phyloP scores from a whole-genome alignment of 2,797 vertebrate species.

The Caiman crocodilus region DNA sequence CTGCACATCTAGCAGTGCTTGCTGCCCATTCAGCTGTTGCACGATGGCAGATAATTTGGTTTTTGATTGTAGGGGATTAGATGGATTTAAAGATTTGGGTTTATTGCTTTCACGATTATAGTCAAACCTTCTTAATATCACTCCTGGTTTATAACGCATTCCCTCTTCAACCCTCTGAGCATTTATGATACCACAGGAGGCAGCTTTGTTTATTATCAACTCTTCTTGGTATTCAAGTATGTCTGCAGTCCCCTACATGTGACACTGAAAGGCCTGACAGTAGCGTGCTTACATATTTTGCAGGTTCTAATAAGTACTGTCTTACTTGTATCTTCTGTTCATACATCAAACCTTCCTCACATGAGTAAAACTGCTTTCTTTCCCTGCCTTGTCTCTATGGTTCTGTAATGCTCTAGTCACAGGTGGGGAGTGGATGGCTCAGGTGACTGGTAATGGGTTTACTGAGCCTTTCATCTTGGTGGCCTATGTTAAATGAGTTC shows the following conservation, averaged over 20 bases:
- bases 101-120: constrained; percentile 16
- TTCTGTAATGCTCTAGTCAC: neutral
- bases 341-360: neutral
- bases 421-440: neutral
- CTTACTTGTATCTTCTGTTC: neutral
- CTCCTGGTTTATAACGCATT: neutral
- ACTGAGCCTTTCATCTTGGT: neutral
- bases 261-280: too few relatives aligned
- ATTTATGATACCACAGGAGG: neutral
- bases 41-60: constrained; percentile 25
- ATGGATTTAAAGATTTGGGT: constrained; percentile 49
- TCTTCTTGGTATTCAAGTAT: rapidly evolving
- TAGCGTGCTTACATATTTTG: rapidly evolving
- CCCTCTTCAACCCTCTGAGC: neutral
- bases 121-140: constrained; percentile 2
- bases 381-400: neutral
- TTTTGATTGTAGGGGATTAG: constrained; percentile 40
- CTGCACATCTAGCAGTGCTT: rapidly evolving
- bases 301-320: neutral
- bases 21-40: neutral
- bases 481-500: neutral
- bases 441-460: neutral
- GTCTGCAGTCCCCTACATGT: neutral
- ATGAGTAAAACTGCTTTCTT: neutral
- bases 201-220: rapidly evolving